phyloP scores from a whole-genome alignment of 2,797 vertebrate genomes.

The Pipistrellus pipistrellus region DNA sequence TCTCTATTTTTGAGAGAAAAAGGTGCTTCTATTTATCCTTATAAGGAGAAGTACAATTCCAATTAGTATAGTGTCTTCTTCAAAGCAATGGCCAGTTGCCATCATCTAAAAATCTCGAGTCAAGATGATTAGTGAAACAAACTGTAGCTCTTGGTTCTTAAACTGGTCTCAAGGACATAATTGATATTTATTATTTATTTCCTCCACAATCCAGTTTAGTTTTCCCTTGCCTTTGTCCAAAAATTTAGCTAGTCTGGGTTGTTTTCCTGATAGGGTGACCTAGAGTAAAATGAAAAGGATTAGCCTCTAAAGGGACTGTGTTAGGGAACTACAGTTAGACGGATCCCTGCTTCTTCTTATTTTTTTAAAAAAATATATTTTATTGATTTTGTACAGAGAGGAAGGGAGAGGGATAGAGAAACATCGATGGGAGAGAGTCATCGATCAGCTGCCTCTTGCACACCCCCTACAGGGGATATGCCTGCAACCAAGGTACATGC shows the following conservation, averaged over 20 bases:
- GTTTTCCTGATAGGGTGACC: constrained; percentile 8
- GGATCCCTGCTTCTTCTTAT: neutral
- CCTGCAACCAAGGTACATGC: too few relatives aligned
- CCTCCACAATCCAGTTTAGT: neutral
- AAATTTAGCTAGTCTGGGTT: neutral
- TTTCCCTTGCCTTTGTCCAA: constrained; percentile 17
- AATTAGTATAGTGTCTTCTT: neutral
- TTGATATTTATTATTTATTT: neutral
- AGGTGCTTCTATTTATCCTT: constrained; percentile 18
- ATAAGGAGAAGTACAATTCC: neutral
- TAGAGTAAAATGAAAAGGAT: neutral
- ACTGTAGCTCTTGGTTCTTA: neutral
- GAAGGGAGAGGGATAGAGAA: too few relatives aligned
- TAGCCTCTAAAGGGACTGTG: neutral
- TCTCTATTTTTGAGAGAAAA: neutral
- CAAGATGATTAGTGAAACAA: constrained; percentile 39
- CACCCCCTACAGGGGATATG: too few relatives aligned
- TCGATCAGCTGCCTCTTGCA: too few relatives aligned
- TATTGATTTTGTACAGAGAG: too few relatives aligned
- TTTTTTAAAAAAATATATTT: too few relatives aligned
- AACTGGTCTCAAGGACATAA: neutral
- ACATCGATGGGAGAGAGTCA: too few relatives aligned
- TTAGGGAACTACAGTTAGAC: neutral
- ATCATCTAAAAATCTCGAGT: constrained; percentile 28
- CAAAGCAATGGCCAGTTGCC: neutral